Base-by-base conservation (phyloP, 2,113 vertebrate species). In the Lepisosteus osseus region DNA sequence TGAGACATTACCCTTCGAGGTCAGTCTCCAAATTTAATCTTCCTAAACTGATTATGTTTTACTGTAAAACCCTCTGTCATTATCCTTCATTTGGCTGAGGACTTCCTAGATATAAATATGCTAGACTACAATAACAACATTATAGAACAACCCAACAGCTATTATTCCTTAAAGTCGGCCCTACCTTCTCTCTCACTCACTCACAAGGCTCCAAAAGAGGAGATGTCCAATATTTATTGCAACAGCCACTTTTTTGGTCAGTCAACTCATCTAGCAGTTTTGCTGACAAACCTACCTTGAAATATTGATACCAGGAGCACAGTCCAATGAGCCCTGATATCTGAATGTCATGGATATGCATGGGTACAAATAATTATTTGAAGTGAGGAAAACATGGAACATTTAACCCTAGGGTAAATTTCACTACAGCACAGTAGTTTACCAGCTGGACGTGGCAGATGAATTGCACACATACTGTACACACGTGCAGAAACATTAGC, bases 381-480 rank as follows among this genome's bases (percentile, higher is more conserved):
- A 68, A 55, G 8, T 14, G 9, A 8, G 47, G 12, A 13, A n/a
- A 59, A 15, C 14, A n/a, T 59, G 12, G 8, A 45, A 40, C 13
- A 6, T 15, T 54, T 68, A 9, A 54, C 76, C 0, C 44, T 65
- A 51, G 78, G 72, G 59, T 65, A 65, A 77, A 66, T 74, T 75
- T 68, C 15, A 74, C 69, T 62, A 67, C 5, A n/a, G 72, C n/a
- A 63, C 70, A 73, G 62, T 74, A 71, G 72, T 65, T 65, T 3
- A 65, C 9, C 76, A 82, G 78, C 78, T 77, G 77, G 66, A 54
- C 69, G 44, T 68, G 61, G 61, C 12, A 68, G 42, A 7, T 56
- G 63, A 68, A 44, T 54, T 12, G 45, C 4, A 67, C 9, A 63
- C 15, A 13, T 13, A 41, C 6, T 29, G 8, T 15, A 9, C 47